phyloP scores from a whole-genome alignment of 2,888 invertebrate species.

The Mallateleia sp. region DNA sequence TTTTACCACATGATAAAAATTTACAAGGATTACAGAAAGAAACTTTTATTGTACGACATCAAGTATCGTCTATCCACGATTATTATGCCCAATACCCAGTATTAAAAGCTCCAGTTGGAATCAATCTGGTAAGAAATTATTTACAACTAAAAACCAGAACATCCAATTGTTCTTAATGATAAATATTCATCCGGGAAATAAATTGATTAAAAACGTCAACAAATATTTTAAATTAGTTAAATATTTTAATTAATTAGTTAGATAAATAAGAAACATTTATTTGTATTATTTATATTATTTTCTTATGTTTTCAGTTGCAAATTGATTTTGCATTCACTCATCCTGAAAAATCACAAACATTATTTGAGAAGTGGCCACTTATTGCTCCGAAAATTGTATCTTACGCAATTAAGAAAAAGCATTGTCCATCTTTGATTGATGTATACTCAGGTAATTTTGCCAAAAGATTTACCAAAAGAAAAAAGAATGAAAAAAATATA shows the following conservation, averaged over 20 bases:
- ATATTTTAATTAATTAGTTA: not conserved
- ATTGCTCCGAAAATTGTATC: not conserved
- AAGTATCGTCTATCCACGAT: not conserved
- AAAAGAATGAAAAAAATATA: not conserved
- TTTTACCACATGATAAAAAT: constrained; percentile 4
- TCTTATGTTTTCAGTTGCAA: not conserved
- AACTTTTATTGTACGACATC: constrained; percentile 17
- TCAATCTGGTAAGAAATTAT: constrained; percentile 24
- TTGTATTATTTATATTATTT: not conserved
- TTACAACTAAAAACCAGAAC: too few species aligned
- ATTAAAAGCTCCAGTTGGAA: constrained; percentile 22
- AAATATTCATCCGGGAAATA: not conserved
- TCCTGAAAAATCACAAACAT: not conserved
- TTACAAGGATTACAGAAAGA: constrained; percentile 11
- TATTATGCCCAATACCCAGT: constrained; percentile 29
- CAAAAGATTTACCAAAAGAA: too few species aligned
- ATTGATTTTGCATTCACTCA: not conserved
- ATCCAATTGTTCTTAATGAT: too few species aligned
- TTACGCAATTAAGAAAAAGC: not conserved
- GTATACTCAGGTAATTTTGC: not conserved
- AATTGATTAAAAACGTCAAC: too few species aligned
- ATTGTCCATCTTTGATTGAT: not conserved
- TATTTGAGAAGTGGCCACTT: not conserved
- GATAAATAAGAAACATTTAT: not conserved
- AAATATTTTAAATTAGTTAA: too few species aligned